Percentiles rank a stretch among this genome's conserved stretches.
Conservation (phyloP, 2,888 invertebrate genomes). For the Leptinotarsa rubiginosa region DNA sequence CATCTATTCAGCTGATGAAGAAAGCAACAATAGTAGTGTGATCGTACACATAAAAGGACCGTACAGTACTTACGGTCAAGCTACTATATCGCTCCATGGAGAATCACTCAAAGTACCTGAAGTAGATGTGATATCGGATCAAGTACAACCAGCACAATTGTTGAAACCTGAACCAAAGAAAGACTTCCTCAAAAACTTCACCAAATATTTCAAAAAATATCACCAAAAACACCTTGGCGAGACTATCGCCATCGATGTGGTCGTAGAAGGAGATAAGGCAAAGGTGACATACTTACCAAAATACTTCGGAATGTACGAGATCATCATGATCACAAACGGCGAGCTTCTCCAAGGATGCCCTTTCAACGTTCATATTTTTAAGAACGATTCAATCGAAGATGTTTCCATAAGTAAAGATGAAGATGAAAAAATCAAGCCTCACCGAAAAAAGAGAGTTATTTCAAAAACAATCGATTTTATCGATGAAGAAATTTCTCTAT, state of each 20-base stretch:
- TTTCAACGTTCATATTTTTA: slow-evolving; percentile 67
- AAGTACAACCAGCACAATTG: background rate
- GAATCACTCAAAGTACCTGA: slow-evolving; percentile 32
- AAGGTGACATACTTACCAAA: slow-evolving; percentile 69
- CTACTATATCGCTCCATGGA: slow-evolving; percentile 50
- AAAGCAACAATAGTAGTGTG: slow-evolving; percentile 49
- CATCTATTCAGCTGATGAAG: slow-evolving; percentile 65
- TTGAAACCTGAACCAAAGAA: slow-evolving; percentile 5
- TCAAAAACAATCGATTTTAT: slow-evolving; percentile 57
- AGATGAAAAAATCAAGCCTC: slow-evolving; percentile 36
- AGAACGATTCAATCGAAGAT: slow-evolving; percentile 51
- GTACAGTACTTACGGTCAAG: slow-evolving; percentile 57
- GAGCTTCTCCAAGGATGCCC: slow-evolving; percentile 73
- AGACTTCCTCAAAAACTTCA: slow-evolving; percentile 29
- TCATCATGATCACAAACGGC: slow-evolving; percentile 71
- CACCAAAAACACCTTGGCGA: slow-evolving; percentile 42
- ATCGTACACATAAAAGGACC: slow-evolving; percentile 62
- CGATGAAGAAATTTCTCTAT: slow-evolving; percentile 42
- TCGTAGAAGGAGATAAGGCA: slow-evolving; percentile 67
- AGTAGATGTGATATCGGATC: slow-evolving; percentile 35
- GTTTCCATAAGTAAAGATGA: slow-evolving; percentile 29
- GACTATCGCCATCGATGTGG: slow-evolving; percentile 69
- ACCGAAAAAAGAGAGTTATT: slow-evolving; percentile 60
- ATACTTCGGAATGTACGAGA: slow-evolving; percentile 70
- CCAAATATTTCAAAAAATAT: slow-evolving; percentile 32